phyloP scores from a whole-genome alignment of 2,797 vertebrate genomes.

The Hydrocynus forskahlii region DNA sequence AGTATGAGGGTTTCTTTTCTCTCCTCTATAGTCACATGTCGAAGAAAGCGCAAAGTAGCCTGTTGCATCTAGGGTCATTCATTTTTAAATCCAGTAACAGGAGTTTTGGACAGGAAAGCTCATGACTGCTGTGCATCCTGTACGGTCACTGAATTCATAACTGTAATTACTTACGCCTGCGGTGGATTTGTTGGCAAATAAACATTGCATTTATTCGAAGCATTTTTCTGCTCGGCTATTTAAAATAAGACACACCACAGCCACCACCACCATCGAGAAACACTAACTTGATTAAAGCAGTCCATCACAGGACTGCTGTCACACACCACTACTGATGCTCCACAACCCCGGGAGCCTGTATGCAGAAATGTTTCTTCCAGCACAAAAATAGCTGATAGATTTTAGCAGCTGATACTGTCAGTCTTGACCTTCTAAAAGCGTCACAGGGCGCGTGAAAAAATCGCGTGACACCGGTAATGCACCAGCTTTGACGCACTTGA shows the following conservation, averaged over 20 bases:
- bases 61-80: not conserved
- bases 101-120: not conserved
- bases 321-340: conserved; percentile 9
- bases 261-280: not conserved
- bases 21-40: not conserved
- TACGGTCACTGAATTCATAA: not conserved
- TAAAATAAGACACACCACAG: not conserved
- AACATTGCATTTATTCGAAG: not conserved
- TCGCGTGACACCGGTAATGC: conserved; percentile 16
- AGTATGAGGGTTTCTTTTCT: not conserved
- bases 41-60: not conserved
- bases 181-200: not conserved
- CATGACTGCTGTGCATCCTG: not conserved
- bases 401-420: conserved; percentile 25
- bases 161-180: not conserved
- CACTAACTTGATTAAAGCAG: not conserved
- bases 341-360: not conserved
- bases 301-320: not conserved
- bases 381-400: conserved; percentile 29
- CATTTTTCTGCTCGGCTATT: not conserved
- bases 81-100: not conserved
- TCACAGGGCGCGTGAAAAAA: conserved; percentile 13
- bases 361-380: conserved; percentile 15
- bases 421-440: conserved; percentile 36
- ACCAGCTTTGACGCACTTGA: conserved; percentile 3